Evolutionary conservation across 1,140 invertebrate genomes (phyloP), one percentile per base, ranked within the genome.

Genomic region (Rhagoletis zephyria): DNA sequence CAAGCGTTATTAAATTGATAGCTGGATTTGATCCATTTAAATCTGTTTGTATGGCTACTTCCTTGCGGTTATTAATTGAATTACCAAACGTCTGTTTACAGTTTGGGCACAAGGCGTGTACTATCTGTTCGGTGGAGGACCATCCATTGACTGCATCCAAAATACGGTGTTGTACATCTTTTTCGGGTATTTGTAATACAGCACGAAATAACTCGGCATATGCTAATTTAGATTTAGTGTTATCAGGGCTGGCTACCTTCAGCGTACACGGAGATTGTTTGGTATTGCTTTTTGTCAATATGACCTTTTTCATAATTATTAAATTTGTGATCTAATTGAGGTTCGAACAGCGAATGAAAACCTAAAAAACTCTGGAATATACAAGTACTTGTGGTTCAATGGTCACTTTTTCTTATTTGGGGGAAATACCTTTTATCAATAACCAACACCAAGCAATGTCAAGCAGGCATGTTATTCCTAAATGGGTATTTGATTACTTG

Each of bases 171-270:
- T 90, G 90, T n/a, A 92, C 85, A 12, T 89, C 89, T 87, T 91
- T 91, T 87, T 92, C 91, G 2, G 91, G 91, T 30, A 92, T 74
- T 16, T 87, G 88, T 88, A 92, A 89, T 9, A 92, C 87, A 48
- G 89, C 87, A 87, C 88, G 90, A 74, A 92, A 92, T n/a, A 92
- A 89, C 0, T 92, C 91, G 60, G 89, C 88, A 77, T 91, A 92
- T 4, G 89, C 60, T 74, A 90, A 87, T 87, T 88, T 89, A 51
- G 87, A 89, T 59, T 92, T 91, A 0, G 14, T 19, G 60, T 85
- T 85, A 85, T 85, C 40, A 30, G 56, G 59, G 40, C 59, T 48
- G 56, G 30, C 63, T 63, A 85, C 7, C 5, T 85, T 85, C 16
- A 61, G 7, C 0, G 85, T 30, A 85, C 48, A 30, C 19, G 45